phyloP scores from a whole-genome alignment of 2,888 invertebrate genomes.

The Timema cristinae region DNA sequence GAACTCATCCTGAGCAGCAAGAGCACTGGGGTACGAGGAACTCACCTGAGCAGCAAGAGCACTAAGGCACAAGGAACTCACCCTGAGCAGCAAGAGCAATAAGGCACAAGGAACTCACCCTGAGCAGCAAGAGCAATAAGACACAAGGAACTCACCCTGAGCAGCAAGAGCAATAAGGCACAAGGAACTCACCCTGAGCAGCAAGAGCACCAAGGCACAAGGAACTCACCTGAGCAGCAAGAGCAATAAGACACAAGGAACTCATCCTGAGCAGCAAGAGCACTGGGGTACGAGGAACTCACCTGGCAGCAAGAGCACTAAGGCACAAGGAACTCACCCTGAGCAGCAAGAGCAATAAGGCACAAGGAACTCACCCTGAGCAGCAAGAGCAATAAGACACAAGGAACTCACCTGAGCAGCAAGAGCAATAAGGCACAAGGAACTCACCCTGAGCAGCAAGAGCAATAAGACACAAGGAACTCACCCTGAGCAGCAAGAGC shows the following conservation, averaged over 20 bases:
- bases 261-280: constrained; percentile 65
- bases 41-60: constrained; percentile 63
- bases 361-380: constrained; percentile 56
- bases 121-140: constrained; percentile 55
- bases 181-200: constrained; percentile 59
- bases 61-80: constrained; percentile 44
- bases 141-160: constrained; percentile 55
- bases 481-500: constrained; percentile 64
- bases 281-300: constrained; percentile 41
- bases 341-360: constrained; percentile 54
- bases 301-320: constrained; percentile 47
- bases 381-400: constrained; percentile 50
- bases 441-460: constrained; percentile 67
- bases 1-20: constrained; percentile 67
- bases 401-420: constrained; percentile 59
- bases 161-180: constrained; percentile 51
- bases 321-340: constrained; percentile 52
- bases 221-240: constrained; percentile 66
- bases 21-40: constrained; percentile 32
- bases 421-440: constrained; percentile 43
- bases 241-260: constrained; percentile 32
- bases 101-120: constrained; percentile 51
- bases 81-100: constrained; percentile 60
- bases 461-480: constrained; percentile 37
- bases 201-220: constrained; percentile 47